phyloP scores from a whole-genome alignment of 2,888 invertebrate species.

The Oscheius sp. region DNA sequence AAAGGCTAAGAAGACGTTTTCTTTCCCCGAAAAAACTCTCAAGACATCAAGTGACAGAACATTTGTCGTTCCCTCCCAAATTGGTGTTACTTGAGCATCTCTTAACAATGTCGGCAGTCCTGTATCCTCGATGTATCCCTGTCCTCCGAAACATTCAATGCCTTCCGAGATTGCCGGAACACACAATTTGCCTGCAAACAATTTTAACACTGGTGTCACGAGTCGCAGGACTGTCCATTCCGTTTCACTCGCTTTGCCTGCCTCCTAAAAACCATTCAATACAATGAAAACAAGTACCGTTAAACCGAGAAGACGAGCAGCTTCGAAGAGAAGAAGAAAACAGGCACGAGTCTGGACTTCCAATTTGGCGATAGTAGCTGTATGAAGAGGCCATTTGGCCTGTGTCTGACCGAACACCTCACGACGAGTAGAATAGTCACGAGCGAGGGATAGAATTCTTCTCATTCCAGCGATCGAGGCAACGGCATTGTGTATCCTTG shows the following conservation, averaged over 20 bases:
- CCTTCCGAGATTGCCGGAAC: slow-evolving; percentile 74
- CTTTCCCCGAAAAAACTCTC: slow-evolving; percentile 73
- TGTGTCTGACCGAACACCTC: slow-evolving; percentile 74
- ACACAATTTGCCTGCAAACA: slow-evolving; percentile 75
- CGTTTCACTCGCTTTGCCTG: slow-evolving; percentile 68
- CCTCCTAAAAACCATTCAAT: slow-evolving; percentile 68
- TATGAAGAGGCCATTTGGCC: slow-evolving; percentile 73
- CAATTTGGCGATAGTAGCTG: slow-evolving; percentile 74
- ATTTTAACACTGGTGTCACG: slow-evolving; percentile 74
- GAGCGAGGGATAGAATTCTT: slow-evolving; percentile 73
- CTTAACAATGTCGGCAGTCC: slow-evolving; percentile 74
- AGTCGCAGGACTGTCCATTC: slow-evolving; percentile 73
- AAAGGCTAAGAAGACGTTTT: slow-evolving; percentile 71
- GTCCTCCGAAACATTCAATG: slow-evolving; percentile 75
- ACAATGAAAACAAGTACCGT: slow-evolving; percentile 29
- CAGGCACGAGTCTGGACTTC: slow-evolving; percentile 74
- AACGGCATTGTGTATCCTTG: slow-evolving; percentile 75
- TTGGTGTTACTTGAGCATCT: slow-evolving; percentile 75
- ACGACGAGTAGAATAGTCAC: slow-evolving; percentile 74
- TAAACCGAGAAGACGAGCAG: slow-evolving; percentile 73
- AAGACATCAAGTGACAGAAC: slow-evolving; percentile 75
- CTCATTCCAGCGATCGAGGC: slow-evolving; percentile 70
- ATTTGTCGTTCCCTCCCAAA: slow-evolving; percentile 77
- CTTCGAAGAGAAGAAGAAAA: slow-evolving; percentile 73
- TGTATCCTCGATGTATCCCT: slow-evolving; percentile 76